Base-by-base conservation (phyloP, 2,888 invertebrate species). In the Galeopsomyia nigrocyanea region DNA sequence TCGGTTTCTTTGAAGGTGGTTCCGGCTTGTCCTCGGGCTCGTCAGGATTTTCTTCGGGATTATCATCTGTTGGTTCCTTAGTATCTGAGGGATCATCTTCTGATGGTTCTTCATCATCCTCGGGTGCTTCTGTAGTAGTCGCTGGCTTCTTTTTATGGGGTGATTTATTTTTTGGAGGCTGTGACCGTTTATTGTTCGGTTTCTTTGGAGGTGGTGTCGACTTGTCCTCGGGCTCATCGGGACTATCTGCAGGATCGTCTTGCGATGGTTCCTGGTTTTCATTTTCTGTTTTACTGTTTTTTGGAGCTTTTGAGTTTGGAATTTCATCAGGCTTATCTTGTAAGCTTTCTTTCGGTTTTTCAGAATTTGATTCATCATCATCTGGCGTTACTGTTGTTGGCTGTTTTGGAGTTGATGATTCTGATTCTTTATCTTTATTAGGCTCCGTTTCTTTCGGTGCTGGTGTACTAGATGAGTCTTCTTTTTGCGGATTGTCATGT, bases 211-310 rank as follows among this genome's bases (percentile, higher is more conserved):
- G 31, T 31, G 26, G 10, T 10, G 39, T 0, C 14, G 49, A 7
- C 19, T 56, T 19, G 2, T 72, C 72, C 17, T 72, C 47, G 7
- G 66, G 26, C 46, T 71, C 62, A 55, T 71, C 57, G 1, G 71
- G 50, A 13, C 21, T 14, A 1, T 39, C 39, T 7, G 7, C 10
- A 7, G 39, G 10, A 13, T 39, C 5, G 26, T 26, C 26, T 26
- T 26, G 2, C 5, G 26, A 2, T 26, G 5, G 5, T 26, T 26
- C 26, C 5, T 26, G n/a, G n/a, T n/a, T n/a, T 31, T 31, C 7
- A 31, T 31, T 31, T 31, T 5, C 31, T 31, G 31, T 3, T 31
- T 31, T 31, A 31, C 7, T 39, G 39, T 39, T 7, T 39, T 39
- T 39, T 39, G 39, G 1, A 39, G 39, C 1, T 39, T 39, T 39